Evolutionary conservation across 2,888 invertebrate genomes (phyloP), one percentile per base, ranked within the genome.

Genomic region (Oscheius onirici): DNA sequence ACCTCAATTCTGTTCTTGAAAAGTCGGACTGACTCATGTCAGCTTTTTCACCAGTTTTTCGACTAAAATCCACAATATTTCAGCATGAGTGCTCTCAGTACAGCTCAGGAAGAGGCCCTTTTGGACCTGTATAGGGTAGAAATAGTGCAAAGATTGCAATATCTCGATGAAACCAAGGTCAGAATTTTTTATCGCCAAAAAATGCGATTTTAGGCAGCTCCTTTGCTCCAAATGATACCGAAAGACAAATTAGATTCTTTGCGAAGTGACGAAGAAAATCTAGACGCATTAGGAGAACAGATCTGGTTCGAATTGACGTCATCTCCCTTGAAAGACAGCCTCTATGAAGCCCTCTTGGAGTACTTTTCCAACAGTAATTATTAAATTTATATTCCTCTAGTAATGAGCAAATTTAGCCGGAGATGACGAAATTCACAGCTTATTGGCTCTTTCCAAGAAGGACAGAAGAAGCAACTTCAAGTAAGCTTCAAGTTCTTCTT

Each of bases 71-170:
- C 3, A 34, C 34, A 6, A 34, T 20, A n/a, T 52, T 17, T 52
- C 52, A 52, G 13, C 52, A 52, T 24, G n/a, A 17, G 17, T 15
- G 22, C 17, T 8, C 10, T 40, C 20, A 55, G 41, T 3, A 3
- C 11, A 11, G 43, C 5, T 1, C 69, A 69, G 28, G 22, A 58
- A 34, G 24, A 41, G 2, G 58, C 57, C 3, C 24, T 69, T 13
- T n/a, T 69, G 24, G 20, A 69, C 5, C 49, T 69, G 6, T 69
- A 49, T 22, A 41, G 43, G 26, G 15, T 11, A n/a, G 69, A 69
- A 46, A 69, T 60, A 11, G 15, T 10, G 11, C 40, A 43, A 24
- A 20, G 46, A 20, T 17, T 69, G 15, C 41, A 57, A n/a, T 26
- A 20, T 46, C 20, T 57, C 2, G n/a, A 69, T 69, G 17, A 44